phyloP scores from a whole-genome alignment of 2,113 vertebrate species.

The Ceratotherium simum region DNA sequence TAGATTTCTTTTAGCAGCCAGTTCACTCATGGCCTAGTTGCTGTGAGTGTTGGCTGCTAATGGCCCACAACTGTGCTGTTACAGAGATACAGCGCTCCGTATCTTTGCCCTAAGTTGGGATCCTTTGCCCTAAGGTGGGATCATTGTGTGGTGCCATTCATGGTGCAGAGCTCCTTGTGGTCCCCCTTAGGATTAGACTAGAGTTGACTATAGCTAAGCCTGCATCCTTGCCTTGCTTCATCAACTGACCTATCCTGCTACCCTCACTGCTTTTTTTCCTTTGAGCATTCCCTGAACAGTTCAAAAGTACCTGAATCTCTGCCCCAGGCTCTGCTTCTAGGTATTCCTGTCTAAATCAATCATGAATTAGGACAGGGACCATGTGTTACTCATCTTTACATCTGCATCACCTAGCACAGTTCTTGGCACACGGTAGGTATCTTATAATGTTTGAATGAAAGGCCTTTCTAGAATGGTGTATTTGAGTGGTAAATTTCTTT shows the following conservation, averaged over 20 bases:
- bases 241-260: not conserved
- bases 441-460: not conserved
- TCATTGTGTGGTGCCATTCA: not conserved
- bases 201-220: not conserved
- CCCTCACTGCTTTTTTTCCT: not conserved
- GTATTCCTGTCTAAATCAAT: not conserved
- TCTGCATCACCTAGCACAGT: not conserved
- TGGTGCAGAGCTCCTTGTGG: not conserved
- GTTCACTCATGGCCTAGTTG: not conserved
- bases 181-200: not conserved
- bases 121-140: not conserved
- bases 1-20: not conserved
- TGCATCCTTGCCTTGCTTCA: not conserved
- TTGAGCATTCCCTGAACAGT: not conserved
- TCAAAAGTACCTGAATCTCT: not conserved
- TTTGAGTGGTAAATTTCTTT: not conserved
- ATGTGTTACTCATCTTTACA: not conserved
- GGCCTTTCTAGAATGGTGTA: not conserved
- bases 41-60: not conserved
- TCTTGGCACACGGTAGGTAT: not conserved
- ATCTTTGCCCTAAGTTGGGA: too few relatives aligned
- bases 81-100: not conserved
- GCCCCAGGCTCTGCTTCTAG: not conserved
- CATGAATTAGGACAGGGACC: not conserved
- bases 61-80: not conserved